Evolutionary conservation across 2,797 vertebrate species (phyloP).

Genomic region (Oceanodroma leucorhoa): DNA sequence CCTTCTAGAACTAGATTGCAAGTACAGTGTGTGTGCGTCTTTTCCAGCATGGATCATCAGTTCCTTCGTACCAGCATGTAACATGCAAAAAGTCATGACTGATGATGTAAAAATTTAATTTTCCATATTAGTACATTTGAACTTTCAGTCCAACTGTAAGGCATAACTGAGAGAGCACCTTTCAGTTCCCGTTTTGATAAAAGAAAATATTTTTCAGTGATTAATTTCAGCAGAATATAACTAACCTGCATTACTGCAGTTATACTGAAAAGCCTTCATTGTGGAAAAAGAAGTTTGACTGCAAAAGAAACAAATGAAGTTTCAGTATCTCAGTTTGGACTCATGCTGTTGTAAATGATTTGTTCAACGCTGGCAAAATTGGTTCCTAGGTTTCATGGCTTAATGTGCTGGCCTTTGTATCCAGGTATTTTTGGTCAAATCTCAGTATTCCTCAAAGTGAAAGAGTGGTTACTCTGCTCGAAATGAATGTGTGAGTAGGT

Average conservation of each 20-base stretch:
- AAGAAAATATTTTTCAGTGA: not conserved
- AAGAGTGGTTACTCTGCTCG: not conserved
- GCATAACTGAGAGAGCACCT: not conserved
- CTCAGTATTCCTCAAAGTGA: not conserved
- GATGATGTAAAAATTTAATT: not conserved
- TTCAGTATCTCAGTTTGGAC: not conserved
- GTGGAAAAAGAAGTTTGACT: not conserved
- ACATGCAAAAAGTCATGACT: not conserved
- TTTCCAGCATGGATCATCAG: not conserved
- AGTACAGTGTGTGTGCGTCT: not conserved
- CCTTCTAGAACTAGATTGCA: not conserved
- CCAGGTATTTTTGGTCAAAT: not conserved
- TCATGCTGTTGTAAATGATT: not conserved
- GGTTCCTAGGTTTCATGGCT: not conserved
- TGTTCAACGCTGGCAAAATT: not conserved
- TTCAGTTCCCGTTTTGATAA: not conserved
- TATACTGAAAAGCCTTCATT: not conserved
- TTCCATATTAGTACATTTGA: not conserved
- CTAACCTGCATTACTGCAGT: not conserved
- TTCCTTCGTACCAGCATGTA: not conserved
- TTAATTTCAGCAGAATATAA: not conserved
- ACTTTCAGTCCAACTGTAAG: not conserved
- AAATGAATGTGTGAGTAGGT: not conserved
- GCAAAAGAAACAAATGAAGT: not conserved
- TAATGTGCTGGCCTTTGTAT: not conserved